These are phyloP conservation scores for Stichopus chloronotus DNA, from an alignment of 35 echinoderm and acorn worm genomes.

Conservation along the genomic window DNA sequence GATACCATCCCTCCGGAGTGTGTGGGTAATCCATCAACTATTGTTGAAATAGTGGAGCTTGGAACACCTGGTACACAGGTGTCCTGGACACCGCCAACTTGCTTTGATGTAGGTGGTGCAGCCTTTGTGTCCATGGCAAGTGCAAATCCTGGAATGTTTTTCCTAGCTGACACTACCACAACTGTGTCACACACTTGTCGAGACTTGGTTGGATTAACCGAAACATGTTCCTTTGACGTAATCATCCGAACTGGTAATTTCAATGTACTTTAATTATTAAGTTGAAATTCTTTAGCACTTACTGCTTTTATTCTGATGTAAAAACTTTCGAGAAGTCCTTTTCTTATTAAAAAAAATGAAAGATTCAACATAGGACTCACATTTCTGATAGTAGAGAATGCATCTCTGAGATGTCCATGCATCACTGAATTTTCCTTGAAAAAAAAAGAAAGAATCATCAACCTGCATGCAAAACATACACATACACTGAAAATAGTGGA, in stretches of 20 bases:
- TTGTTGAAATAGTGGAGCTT: slow-evolving; percentile 27
- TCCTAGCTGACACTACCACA: slow-evolving; percentile 15
- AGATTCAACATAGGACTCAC: no score
- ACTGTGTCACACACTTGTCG: not conserved
- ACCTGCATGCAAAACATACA: no score
- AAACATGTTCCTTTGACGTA: slow-evolving; percentile 18
- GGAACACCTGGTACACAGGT: not conserved
- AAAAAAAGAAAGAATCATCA: no score
- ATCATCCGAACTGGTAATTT: slow-evolving; percentile 5
- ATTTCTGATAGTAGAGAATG: no score
- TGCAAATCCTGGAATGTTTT: not conserved
- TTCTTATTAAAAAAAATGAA: no score
- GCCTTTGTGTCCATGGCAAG: not conserved
- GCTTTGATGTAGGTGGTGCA: not conserved
- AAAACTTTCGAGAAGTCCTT: no score
- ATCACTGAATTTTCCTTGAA: no score
- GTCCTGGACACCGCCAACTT: slow-evolving; percentile 19
- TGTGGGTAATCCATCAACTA: slow-evolving; percentile 17
- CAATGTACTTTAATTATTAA: not conserved
- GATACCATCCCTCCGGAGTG: slow-evolving; percentile 19
- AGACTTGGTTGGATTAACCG: not conserved
- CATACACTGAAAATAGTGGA: no score
- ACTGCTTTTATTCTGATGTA: no score
- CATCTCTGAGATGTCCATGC: no score
- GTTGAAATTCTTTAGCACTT: no score